Evolutionary conservation across 2,797 vertebrate species (phyloP), one percentile per base, ranked within the genome.

Genomic region (Zenarchopterus dispar): DNA sequence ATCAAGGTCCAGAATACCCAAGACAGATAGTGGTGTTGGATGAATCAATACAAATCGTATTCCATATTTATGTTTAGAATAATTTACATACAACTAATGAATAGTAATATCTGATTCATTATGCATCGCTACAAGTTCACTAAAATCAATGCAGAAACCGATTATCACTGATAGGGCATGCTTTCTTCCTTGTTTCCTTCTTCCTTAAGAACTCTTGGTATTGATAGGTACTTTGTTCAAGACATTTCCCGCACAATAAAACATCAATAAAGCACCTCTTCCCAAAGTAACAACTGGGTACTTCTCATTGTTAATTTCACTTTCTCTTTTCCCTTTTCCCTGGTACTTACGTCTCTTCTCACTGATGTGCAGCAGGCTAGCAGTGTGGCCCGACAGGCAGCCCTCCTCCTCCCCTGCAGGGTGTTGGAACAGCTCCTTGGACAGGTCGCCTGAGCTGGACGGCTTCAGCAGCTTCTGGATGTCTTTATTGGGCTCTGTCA

Each of bases 311-410:
- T 50, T 36, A 24, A 16, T 42, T 8, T 33, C 60, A 42, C 31
- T 31, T 39, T 56, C 8, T 5, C 11, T 26, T 31, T 31, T 6
- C 21, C 51, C 33, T 0, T 51, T 44, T 59, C 22, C 5, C 42
- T 44, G 15, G 0, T 84, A 97, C 96, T 96, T 86, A 97, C 97
- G 96, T 90, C 97, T 92, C 82, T 94, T 94, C 83, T 98, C 97
- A 0, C 93, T 91, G 83, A 98, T 96, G 85, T 98, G 96, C 84
- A 98, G 93, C 74, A 98, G 92, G 45, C 96, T 92, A 0, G 95
- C 91, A 1, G 90, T 94, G 75, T 95, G 95, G 51, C 93, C 91
- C 0, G 93, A 92, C 74, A 93, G 81, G 45, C 93, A 88, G 0
- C 86, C 85, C 66, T 94, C 95, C 71, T 95, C 95, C 74, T 94